phyloP scores from a whole-genome alignment of 2,797 vertebrate species.

The Spinibarbus caldwelli region DNA sequence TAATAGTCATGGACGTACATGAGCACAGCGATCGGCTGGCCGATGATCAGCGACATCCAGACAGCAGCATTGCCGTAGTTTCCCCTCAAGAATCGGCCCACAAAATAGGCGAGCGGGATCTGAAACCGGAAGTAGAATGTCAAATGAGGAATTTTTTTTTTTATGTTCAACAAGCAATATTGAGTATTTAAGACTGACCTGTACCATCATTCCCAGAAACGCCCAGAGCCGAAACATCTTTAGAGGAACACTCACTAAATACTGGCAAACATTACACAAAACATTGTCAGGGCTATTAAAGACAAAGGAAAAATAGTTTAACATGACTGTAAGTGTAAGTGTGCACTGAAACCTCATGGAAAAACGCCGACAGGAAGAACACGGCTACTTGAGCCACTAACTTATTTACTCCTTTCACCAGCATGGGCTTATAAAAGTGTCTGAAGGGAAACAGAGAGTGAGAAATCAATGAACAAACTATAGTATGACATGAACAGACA shows the following conservation, averaged over 20 bases:
- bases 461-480: neutral
- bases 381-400: slow-evolving; percentile 81
- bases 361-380: slow-evolving; percentile 89
- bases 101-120: slow-evolving; percentile 89
- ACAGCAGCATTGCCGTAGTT: slow-evolving; percentile 91
- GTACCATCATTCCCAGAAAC: slow-evolving; percentile 92
- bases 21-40: slow-evolving; percentile 88
- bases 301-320: neutral
- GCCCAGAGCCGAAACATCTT: slow-evolving; percentile 95
- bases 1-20: slow-evolving; percentile 97
- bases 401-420: slow-evolving; percentile 76
- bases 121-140: slow-evolving; percentile 60
- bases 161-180: neutral
- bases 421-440: slow-evolving; percentile 92
- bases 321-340: neutral
- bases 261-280: slow-evolving; percentile 67
- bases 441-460: slow-evolving; percentile 65
- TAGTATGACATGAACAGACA: neutral
- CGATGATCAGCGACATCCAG: slow-evolving; percentile 92
- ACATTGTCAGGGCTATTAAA: neutral
- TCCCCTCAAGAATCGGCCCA: slow-evolving; percentile 84
- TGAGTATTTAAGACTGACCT: slow-evolving; percentile 75
- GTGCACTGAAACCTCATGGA: slow-evolving; percentile 85
- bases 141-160: neutral
- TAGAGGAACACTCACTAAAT: slow-evolving; percentile 88